Percentiles rank a stretch among this genome's conserved stretches.
Evolutionary conservation across 2,797 vertebrate genomes (phyloP).

Genomic region (Falco biarmicus): DNA sequence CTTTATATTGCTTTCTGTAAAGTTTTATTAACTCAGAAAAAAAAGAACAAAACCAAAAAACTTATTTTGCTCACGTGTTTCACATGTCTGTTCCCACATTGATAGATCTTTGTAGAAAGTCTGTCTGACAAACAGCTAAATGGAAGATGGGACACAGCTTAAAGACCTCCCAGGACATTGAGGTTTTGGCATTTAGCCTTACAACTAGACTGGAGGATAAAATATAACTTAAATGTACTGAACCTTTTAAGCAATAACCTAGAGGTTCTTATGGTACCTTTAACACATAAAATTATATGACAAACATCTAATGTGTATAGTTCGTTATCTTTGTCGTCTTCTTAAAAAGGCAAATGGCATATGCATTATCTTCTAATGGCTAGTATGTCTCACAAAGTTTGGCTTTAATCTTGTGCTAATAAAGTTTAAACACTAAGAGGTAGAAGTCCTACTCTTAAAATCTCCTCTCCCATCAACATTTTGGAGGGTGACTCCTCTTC

Average conservation of each 20-base stretch:
- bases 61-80: neutral
- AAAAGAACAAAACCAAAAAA: too few species aligned
- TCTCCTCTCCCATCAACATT: neutral
- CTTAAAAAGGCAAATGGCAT: neutral
- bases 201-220: neutral
- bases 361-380: neutral
- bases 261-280: neutral
- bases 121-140: neutral
- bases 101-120: neutral
- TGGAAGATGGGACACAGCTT: neutral
- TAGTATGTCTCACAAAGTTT: neutral
- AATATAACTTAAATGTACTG: slow-evolving; percentile 17
- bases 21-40: neutral
- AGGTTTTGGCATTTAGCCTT: slow-evolving; percentile 6
- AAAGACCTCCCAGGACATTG: neutral
- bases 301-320: neutral
- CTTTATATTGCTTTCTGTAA: neutral
- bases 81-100: neutral
- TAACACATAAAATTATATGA: neutral
- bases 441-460: neutral
- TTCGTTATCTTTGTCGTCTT: neutral
- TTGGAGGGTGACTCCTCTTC: neutral
- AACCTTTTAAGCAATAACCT: neutral
- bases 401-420: neutral
- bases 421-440: neutral